These are phyloP conservation scores for Cephalophus harveyi DNA, from an alignment of 2,113 vertebrate genomes.

Conservation along the genomic window DNA sequence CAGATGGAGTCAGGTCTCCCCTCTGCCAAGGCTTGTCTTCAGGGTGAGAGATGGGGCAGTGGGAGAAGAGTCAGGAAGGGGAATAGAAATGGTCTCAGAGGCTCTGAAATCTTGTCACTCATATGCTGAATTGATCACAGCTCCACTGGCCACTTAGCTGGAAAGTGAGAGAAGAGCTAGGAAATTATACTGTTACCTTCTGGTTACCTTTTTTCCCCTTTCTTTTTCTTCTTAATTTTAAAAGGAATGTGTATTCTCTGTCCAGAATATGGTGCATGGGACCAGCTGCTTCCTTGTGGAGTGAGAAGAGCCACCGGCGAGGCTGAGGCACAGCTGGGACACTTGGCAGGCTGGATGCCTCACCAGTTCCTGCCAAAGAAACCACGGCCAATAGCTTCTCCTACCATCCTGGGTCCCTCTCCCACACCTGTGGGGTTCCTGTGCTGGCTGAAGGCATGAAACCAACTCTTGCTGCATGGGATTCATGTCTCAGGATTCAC, in stretches of 20 bases:
- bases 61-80: neutral
- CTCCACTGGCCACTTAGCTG: neutral
- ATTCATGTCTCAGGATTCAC: neutral
- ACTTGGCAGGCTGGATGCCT: neutral
- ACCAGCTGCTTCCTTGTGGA: neutral
- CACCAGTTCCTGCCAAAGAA: neutral
- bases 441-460: neutral
- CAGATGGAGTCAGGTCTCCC: neutral
- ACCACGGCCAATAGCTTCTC: neutral
- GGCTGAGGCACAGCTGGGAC: neutral
- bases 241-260: neutral
- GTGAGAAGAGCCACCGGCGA: neutral
- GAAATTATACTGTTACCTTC: neutral
- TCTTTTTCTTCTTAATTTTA: neutral
- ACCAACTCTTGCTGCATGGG: neutral
- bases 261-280: accelerated
- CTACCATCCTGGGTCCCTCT: neutral
- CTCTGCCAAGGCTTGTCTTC: too few relatives aligned
- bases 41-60: accelerated
- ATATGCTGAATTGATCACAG: neutral
- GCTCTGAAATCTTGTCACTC: neutral
- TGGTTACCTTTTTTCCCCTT: too few relatives aligned
- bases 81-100: neutral
- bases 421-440: neutral
- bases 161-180: neutral